phyloP scores from a whole-genome alignment of 53 echinoderm and acorn worm species.

The Crossaster papposus region DNA sequence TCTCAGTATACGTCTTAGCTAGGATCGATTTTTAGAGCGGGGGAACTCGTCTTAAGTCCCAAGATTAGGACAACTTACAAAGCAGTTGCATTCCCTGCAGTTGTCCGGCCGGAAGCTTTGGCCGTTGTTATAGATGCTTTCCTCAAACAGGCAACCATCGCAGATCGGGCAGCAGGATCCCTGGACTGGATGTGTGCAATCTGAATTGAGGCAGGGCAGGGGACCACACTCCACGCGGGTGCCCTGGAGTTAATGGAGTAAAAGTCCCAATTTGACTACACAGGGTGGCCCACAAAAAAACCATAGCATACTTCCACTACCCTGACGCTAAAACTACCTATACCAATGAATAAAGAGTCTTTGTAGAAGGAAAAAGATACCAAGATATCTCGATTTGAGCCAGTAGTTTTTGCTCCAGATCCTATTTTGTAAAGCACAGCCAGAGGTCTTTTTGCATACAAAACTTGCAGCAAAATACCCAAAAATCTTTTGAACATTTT shows the following conservation, averaged over 20 bases:
- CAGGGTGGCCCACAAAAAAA: no score
- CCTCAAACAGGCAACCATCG: slow-evolving; percentile 87
- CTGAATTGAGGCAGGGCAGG: slow-evolving; percentile 71
- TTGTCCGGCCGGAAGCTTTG: slow-evolving; percentile 90
- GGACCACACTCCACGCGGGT: slow-evolving; percentile 72
- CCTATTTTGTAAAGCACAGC: no score
- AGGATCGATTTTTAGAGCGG: no score
- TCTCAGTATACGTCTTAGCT: no score
- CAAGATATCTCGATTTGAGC: no score
- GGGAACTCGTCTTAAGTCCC: no score
- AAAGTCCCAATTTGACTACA: neutral
- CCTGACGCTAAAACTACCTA: no score
- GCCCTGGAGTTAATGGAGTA: slow-evolving; percentile 55
- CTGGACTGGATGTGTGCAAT: slow-evolving; percentile 89
- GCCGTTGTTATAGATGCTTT: slow-evolving; percentile 86
- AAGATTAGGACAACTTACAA: slow-evolving; percentile 55
- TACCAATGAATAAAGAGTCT: no score
- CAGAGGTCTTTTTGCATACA: no score
- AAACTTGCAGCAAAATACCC: neutral
- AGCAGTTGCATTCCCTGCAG: slow-evolving; percentile 86
- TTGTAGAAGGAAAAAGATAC: no score
- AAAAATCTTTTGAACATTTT: neutral
- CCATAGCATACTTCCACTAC: no score
- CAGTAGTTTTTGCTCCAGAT: no score
- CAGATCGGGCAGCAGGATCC: slow-evolving; percentile 94